These are phyloP conservation scores for Elegia similella DNA, from an alignment of 2,888 invertebrate genomes.

Conservation along the genomic window DNA sequence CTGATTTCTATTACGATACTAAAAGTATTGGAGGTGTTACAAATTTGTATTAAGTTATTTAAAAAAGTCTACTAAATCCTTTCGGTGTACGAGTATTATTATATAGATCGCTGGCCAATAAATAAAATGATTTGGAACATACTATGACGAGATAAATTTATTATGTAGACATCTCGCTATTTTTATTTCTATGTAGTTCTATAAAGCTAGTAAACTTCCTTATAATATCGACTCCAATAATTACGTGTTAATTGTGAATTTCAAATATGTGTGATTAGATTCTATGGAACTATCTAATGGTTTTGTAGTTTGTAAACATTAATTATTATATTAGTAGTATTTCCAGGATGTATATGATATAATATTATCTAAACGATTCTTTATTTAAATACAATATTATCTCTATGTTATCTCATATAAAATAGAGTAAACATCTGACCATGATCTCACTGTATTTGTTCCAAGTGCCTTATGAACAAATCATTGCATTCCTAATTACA, in stretches of 20 bases:
- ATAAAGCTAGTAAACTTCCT: conserved; percentile 44
- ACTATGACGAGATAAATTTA: conserved; percentile 27
- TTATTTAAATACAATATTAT: conserved; percentile 29
- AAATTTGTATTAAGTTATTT: conserved; percentile 69
- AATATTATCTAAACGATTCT: conserved; percentile 15
- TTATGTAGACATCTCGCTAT: conserved; percentile 15
- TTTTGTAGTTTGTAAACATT: conserved; percentile 53
- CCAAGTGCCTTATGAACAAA: conserved; percentile 80
- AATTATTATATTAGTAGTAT: conserved; percentile 33
- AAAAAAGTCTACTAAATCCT: conserved; percentile 4
- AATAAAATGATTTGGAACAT: conserved; percentile 31
- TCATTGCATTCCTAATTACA: conserved; percentile 69
- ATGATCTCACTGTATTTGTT: conserved; percentile 71
- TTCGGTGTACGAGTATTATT: conserved; percentile 1
- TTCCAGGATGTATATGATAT: conserved; percentile 30
- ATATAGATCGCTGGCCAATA: conserved; percentile 8
- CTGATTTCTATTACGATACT: conserved; percentile 72
- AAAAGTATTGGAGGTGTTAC: conserved; percentile 78
- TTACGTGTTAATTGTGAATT: conserved; percentile 54
- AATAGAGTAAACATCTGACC: conserved; percentile 40
- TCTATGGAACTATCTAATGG: conserved; percentile 63
- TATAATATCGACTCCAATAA: conserved; percentile 44
- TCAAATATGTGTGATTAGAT: conserved; percentile 59
- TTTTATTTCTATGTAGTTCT: conserved; percentile 41
- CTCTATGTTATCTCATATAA: conserved; percentile 30